Percentiles rank a stretch among this genome's conserved stretches.
Conservation (phyloP, 2,113 vertebrate species). For the Psephotus haematonotus region DNA sequence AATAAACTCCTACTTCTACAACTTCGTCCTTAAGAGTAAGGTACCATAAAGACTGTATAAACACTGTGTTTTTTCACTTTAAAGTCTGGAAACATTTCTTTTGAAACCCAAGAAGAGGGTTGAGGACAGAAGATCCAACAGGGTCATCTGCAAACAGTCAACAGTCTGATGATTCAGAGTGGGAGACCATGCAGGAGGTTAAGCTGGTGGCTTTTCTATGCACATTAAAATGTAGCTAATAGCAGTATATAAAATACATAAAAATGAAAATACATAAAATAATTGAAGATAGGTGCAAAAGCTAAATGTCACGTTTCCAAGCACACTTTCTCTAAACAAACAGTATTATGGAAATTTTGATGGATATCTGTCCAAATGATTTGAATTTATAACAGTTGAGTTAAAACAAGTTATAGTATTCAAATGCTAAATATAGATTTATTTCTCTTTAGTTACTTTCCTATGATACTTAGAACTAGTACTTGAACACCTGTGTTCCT, state of each 20-base stretch:
- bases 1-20: background rate
- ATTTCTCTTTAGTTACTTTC: background rate
- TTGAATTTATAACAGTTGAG: background rate
- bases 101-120: background rate
- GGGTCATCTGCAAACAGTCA: background rate
- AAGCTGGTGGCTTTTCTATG: background rate
- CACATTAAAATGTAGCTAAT: background rate
- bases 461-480: background rate
- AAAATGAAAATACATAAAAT: background rate
- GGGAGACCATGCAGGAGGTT: background rate
- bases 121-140: background rate
- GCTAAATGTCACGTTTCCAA: background rate
- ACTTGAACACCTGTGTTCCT: background rate
- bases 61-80: background rate
- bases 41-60: background rate
- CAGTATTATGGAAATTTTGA: background rate
- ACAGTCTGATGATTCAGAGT: background rate
- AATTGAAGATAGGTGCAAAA: background rate
- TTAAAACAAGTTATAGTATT: background rate
- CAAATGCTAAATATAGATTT: background rate
- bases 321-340: background rate
- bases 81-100: background rate
- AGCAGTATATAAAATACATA: background rate
- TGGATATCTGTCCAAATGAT: background rate
- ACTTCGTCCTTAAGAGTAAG: background rate